Evolutionary conservation across 2,797 vertebrate genomes (phyloP).

Genomic region (Acanthiza pusilla): DNA sequence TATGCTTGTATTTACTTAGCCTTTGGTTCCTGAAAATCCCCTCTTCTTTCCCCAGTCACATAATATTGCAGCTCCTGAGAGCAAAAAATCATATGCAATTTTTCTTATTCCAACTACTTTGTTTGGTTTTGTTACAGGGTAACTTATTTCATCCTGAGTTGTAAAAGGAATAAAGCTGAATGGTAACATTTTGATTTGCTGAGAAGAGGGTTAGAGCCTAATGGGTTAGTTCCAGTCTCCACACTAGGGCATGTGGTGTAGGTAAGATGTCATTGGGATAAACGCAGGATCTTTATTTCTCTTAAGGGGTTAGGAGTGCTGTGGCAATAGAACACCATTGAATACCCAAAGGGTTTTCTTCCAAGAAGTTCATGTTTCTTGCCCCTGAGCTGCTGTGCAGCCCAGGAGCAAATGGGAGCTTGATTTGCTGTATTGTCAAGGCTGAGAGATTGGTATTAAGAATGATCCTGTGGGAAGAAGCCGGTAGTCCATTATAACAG

Average conservation of each 20-base stretch:
- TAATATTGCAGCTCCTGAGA: neutral
- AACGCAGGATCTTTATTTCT: neutral
- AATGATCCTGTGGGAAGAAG: neutral
- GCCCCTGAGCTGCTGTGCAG: neutral
- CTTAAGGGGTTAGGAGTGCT: neutral
- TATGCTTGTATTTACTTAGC: neutral
- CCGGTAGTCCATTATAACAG: neutral
- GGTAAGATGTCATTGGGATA: neutral
- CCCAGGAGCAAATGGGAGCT: neutral
- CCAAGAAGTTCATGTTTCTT: neutral
- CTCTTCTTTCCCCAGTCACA: neutral
- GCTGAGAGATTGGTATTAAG: neutral
- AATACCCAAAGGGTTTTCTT: neutral
- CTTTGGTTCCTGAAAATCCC: neutral
- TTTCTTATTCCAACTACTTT: neutral
- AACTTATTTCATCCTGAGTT: neutral
- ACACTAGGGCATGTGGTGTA: accelerated
- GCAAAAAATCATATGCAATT: neutral
- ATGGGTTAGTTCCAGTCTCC: neutral
- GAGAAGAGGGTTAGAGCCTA: neutral
- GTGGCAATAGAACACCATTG: neutral
- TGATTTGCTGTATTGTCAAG: neutral
- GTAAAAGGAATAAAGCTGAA: neutral
- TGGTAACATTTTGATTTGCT: neutral
- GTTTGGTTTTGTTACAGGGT: neutral